Base-by-base conservation (phyloP, 2,797 vertebrate species). In the Cyprinodon diabolis region DNA sequence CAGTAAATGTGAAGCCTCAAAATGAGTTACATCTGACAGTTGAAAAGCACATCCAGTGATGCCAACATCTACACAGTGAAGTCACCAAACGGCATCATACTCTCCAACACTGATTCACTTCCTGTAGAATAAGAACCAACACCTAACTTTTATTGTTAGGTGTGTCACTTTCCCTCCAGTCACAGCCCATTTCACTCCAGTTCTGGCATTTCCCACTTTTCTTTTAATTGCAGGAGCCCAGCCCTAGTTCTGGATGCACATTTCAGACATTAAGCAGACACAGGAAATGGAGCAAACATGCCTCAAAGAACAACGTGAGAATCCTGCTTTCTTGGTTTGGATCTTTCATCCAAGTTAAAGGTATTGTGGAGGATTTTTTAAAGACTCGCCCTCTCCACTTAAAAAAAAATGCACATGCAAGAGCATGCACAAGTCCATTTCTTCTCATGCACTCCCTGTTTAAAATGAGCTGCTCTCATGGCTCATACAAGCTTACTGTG, bases 101-200 rank as follows among this genome's bases (percentile, higher is more conserved):
- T 88, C 86, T 80, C 76, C 68, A 25, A 35, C 48, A 62, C 11
- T 87, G 78, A 88, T 82, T 92, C 87, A 89, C 80, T 84, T 90
- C 90, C 88, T 79, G 75, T 57, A 48, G 69, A 79, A 74, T 17
- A n/a, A 82, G 25, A 68, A 85, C 74, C 87, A 67, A 82, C 90
- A 82, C 87, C 84, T 88, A 81, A 81, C 51, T 82, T 63, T 79
- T 86, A 77, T 5, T 56, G 78, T 74, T 52, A 81, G 74, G 80
- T 81, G 84, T 40, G 87, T 92, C 90, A 90, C 86, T 83, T 90
- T 89, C 86, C 82, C 86, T 8, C 83, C 19, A 66, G 68, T 79
- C 45, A 23, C 66, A 57, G 76, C n/a, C 71, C 76, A 66, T 75
- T 87, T 86, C 48, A 23, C 69, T 77, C 62, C 68, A 49, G 2